Base-by-base conservation (phyloP, 2,888 invertebrate genomes). In the Pachymerium ferrugineum region DNA sequence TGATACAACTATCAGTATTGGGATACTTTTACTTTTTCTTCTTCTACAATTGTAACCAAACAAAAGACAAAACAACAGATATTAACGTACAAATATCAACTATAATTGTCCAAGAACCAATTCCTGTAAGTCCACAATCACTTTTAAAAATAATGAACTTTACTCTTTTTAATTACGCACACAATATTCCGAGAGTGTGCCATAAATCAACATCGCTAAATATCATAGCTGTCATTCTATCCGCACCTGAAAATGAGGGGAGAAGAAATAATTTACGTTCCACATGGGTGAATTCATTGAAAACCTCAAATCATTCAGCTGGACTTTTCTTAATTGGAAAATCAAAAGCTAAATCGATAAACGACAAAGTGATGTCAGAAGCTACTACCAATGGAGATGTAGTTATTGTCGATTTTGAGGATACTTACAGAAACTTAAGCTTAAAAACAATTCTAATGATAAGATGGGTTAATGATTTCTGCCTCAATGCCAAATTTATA, bases 191-290 rank as follows among this genome's bases (percentile, higher is more conserved):
- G n/a, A 19, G 16, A n/a, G 22, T 47, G 19, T 47, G 47, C 47
- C 3, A 8, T 2, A 47, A 47, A 22, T 47, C n/a, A 8, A 16
- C 38, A 1, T 38, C 8, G 8, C 8, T 47, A 16, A 16, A 47
- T 1, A 3, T 47, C 3, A 16, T 47, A 19, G 47, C 47, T 16
- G 19, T 47, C 6, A 16, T 47, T 3, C 16, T 47, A 19, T 47
- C 47, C 8, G 6, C n/a, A 16, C 47, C 47, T 6, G 47, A 83
- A 92, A 92, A 82, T 87, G 89, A 76, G 87, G 87, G 79, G 89
- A 88, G 77, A 88, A 87, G 80, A 90, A 87, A 79, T 86, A 93
- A 80, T 86, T 93, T 77, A 93, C 93, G 86, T 92, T 92, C 1
- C 92, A 93, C 82, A 93, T 93, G 47, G 47, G 6, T n/a, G 8